Evolutionary conservation across 2,888 invertebrate species (phyloP).

Genomic region (Drosophila subsilvestris): DNA sequence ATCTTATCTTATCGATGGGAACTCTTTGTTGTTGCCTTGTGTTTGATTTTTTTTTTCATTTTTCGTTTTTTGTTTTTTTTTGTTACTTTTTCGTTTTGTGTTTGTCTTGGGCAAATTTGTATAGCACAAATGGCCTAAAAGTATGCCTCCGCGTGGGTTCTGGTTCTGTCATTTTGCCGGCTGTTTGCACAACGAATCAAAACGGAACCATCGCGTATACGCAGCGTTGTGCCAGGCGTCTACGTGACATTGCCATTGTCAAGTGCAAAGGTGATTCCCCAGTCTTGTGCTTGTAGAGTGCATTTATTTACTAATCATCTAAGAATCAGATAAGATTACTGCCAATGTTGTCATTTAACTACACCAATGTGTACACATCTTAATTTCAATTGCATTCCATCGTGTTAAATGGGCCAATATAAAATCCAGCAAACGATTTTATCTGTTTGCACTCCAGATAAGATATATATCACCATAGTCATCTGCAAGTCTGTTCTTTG

Average conservation of each 20-base stretch:
- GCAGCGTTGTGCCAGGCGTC: conserved; percentile 14
- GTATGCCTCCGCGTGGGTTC: conserved; percentile 57
- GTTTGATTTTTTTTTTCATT: conserved; percentile 39
- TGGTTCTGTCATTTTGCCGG: background rate
- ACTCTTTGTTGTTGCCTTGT: conserved; percentile 15
- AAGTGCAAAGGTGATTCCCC: background rate
- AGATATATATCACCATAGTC: background rate
- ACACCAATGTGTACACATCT: too few species aligned
- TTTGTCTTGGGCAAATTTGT: conserved; percentile 58
- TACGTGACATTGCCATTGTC: conserved; percentile 44
- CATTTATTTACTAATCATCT: background rate
- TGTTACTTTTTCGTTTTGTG: conserved; percentile 16
- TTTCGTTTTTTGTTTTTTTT: conserved; percentile 5
- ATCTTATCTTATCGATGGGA: conserved; percentile 62
- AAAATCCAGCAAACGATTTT: background rate
- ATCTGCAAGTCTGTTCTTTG: background rate
- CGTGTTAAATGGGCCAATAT: background rate
- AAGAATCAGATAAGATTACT: conserved; percentile 2
- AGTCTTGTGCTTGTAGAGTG: background rate
- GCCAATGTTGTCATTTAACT: background rate
- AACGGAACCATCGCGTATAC: background rate
- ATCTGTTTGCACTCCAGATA: background rate
- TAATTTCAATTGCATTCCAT: background rate
- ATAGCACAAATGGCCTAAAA: conserved; percentile 67
- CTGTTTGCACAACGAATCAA: conserved; percentile 29